Base-by-base conservation (phyloP, 2,888 invertebrate species). In the Drosophila merina region DNA sequence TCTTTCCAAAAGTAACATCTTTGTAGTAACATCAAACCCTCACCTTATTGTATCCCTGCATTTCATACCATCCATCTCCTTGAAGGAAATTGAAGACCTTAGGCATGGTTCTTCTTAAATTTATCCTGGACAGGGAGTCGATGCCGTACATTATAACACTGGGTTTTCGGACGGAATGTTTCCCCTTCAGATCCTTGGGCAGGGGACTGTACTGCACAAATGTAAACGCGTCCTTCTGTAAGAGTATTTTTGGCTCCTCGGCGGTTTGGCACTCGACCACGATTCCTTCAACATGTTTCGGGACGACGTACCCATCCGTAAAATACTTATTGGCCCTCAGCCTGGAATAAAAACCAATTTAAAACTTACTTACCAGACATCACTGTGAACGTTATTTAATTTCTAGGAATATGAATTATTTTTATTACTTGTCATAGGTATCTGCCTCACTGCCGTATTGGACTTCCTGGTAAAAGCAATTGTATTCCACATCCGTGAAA, bases 81-180 rank as follows among this genome's bases (percentile, higher is more conserved):
- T 93, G 90, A n/a, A 97, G 92, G 84, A 94, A 94, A 2, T 92
- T 89, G 6, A 93, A 91, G 0, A 96, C 96, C 79, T 93, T 92
- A 0, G 95, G 95, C 94, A 97, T 95, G 4, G 95, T 94, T 36
- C 96, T 93, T 2, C 94, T 93, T 72, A 96, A 93, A 86, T 97
- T 96, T 47, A 96, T 92, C 59, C 96, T 92, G 0, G 97, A 97
- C 76, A 97, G 94, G 7, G 96, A 95, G 88, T 97, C 97, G 78
- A 97, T 94, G 20, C 97, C 97, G 20, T 97, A 89, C 86, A 97
- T 92, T 25, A 97, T 91, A 0, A 97, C 94, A 87, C 94, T 95
- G 9, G 94, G 90, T 50, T 81, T 83, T 1, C 84, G 76, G 14
- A 38, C 25, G 1, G 4, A 28, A 1, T 6, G 10, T 1, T 49